Evolutionary conservation across 2,113 vertebrate species (phyloP).

Genomic region (Beaufortia kweichowensis): DNA sequence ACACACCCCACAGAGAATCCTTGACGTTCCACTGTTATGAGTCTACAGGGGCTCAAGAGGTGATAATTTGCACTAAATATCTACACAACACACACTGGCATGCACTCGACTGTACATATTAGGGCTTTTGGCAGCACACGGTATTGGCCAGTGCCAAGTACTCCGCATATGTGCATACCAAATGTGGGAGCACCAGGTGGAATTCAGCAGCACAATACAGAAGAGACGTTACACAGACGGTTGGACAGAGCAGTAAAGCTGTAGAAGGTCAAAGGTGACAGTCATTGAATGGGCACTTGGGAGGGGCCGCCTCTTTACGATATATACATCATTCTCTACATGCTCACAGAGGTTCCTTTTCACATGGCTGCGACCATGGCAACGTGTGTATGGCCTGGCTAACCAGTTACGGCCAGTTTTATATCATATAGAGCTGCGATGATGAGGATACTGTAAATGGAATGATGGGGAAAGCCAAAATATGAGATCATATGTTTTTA

Average conservation of each 20-base stretch:
- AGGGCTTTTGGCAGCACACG: neutral
- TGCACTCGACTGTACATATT: constrained; percentile 31
- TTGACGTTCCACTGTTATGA: constrained; percentile 3
- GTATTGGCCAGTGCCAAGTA: constrained; percentile 7
- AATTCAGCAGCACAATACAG: constrained; percentile 18
- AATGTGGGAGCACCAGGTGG: constrained; percentile 57
- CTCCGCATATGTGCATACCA: constrained; percentile 26
- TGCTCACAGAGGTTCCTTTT: constrained; percentile 53
- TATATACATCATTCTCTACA: constrained; percentile 64
- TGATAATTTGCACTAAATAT: constrained; percentile 8
- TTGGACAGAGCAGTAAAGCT: constrained; percentile 56
- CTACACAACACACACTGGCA: constrained; percentile 24
- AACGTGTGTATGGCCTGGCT: constrained; percentile 43
- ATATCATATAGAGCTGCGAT: constrained; percentile 5
- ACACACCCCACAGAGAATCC: constrained; percentile 57
- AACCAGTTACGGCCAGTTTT: constrained; percentile 27
- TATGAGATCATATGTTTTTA: constrained; percentile 22
- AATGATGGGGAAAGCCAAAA: constrained; percentile 37
- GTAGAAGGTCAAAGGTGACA: constrained; percentile 67
- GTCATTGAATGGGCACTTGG: constrained; percentile 65
- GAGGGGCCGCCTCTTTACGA: constrained; percentile 57
- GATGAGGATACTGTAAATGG: constrained; percentile 31
- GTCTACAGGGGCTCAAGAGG: constrained; percentile 16
- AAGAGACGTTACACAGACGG: constrained; percentile 12
- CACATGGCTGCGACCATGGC: constrained; percentile 50